Base-by-base conservation (phyloP, 2,888 invertebrate genomes). In the Netelia melanura region DNA sequence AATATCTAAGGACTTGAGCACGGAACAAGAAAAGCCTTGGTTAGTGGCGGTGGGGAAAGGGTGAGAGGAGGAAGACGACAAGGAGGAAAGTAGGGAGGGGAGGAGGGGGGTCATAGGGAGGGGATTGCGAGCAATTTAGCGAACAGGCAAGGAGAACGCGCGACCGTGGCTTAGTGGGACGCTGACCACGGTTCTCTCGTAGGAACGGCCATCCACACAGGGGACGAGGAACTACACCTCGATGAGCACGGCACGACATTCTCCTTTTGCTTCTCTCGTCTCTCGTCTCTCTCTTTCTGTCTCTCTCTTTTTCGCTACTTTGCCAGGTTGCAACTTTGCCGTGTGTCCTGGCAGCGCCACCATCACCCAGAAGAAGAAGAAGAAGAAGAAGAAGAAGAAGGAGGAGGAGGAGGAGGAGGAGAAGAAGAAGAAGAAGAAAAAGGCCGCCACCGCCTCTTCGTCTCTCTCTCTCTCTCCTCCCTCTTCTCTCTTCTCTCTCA, bases 221-320 rank as follows among this genome's bases (percentile, higher is more conserved):
- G 92, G 93, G 93, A 93, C 93, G 92, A 93, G 93, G 93, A 94
- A 93, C 91, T 93, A 93, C 93, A 93, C 92, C 92, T 94, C 93
- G 93, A 93, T 93, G 93, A 93, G 89, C 93, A 93, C 93, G 92
- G 91, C 92, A 91, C 91, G 92, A 92, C 92, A 92, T 91, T 91
- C 92, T 90, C 91, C 87, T 90, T 91, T 90, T 90, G 90, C 91
- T 90, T 90, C 88, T 90, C 87, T 85, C 84, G 70, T 54, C 77
- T 67, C 68, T 44, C 30, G n/a, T 21, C 14, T 78, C 62, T 77
- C 64, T 64, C 70, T 75, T 62, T 81, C 76, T 56, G 80, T 61
- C 68, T 79, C 81, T 78, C 44, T 78, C 65, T 79, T 85, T 88
- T 87, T 88, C 86, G 84, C 87, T 68, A 23, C 76, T 75, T 70